Conservation (phyloP, 35 echinoderm and acorn worm species). For the Ophiothrix spiculata region DNA sequence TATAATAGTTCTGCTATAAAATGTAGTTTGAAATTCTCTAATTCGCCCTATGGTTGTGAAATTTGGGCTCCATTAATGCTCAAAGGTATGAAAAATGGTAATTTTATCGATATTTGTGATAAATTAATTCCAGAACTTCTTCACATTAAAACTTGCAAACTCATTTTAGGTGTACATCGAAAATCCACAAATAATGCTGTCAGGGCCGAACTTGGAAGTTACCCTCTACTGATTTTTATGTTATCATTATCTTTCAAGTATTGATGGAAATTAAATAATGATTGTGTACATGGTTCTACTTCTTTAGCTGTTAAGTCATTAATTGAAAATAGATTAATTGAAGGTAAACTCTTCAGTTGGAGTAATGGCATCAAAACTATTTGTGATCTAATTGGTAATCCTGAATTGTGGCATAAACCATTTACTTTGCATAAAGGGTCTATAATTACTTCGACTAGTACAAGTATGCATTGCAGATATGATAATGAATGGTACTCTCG, state of each 20-base stretch:
- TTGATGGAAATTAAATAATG: neutral
- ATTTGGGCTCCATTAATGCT: neutral
- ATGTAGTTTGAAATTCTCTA: neutral
- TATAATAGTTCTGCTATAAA: constrained; percentile 2
- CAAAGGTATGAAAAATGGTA: neutral
- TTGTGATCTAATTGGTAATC: too few relatives aligned
- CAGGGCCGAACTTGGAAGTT: neutral
- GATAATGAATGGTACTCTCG: too few relatives aligned
- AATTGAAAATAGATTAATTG: too few relatives aligned
- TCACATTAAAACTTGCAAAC: neutral
- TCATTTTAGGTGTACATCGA: neutral
- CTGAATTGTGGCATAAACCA: too few relatives aligned
- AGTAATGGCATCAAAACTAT: too few relatives aligned
- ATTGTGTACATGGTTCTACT: too few relatives aligned
- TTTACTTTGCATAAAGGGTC: too few relatives aligned
- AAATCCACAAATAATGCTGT: neutral
- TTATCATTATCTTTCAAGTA: neutral
- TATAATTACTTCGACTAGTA: too few relatives aligned
- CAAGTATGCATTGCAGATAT: too few relatives aligned
- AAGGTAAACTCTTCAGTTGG: too few relatives aligned
- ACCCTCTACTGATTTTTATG: constrained; percentile 9
- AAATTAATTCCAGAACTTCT: neutral
- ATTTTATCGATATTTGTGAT: constrained; percentile 3
- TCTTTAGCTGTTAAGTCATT: too few relatives aligned
- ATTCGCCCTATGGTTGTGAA: neutral